A percentile compares a stretch with the other conserved stretches of the same genome.
Evolutionary conservation across 2,797 vertebrate genomes (phyloP).

Genomic region (Gallirallus australis): DNA sequence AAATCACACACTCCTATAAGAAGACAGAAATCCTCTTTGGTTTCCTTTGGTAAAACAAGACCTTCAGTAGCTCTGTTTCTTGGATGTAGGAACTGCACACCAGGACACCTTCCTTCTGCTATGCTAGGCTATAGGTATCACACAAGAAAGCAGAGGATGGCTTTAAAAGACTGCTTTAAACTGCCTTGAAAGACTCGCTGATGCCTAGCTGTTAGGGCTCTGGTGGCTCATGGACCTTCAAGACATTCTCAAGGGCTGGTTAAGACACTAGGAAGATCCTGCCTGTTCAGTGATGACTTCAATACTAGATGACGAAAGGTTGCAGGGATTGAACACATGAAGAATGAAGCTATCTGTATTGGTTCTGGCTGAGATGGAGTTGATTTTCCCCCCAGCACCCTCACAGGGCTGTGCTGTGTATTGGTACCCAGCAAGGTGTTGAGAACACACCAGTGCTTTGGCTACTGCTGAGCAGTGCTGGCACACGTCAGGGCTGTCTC

Average conservation of each 20-base stretch:
- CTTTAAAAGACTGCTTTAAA: background rate
- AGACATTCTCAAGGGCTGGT: background rate
- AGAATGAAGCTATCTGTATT: background rate
- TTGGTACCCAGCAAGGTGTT: no score
- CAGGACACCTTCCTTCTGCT: background rate
- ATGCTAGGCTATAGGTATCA: background rate
- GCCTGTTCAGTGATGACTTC: background rate
- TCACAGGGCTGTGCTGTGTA: no score
- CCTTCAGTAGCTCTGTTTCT: background rate
- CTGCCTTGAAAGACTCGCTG: background rate
- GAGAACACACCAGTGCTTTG: no score
- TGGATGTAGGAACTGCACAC: accelerated
- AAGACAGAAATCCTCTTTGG: background rate
- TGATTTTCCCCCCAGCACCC: no score
- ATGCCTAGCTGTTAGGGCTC: background rate
- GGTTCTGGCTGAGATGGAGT: no score
- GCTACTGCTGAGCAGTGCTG: no score
- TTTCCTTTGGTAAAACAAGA: background rate
- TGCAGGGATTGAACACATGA: background rate
- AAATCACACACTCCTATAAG: background rate
- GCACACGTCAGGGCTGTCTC: no score
- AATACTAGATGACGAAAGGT: background rate
- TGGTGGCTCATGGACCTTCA: background rate
- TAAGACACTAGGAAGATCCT: background rate
- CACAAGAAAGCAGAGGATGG: background rate